Evolutionary conservation across 2,797 vertebrate genomes (phyloP), one percentile per base, ranked within the genome.

Genomic region (Peromyscus eremicus): DNA sequence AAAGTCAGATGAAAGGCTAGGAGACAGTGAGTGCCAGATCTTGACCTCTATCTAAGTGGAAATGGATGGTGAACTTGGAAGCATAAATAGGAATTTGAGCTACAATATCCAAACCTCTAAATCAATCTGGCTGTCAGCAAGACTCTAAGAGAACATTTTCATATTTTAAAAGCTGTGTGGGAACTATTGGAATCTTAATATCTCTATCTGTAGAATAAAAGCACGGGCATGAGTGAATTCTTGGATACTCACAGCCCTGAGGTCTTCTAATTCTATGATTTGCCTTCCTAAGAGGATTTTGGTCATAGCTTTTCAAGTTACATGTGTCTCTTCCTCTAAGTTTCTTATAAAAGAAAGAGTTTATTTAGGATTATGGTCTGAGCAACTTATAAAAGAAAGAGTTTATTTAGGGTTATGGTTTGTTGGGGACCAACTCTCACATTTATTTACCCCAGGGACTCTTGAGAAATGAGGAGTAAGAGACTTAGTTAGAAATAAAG

Each of bases 101-200:
- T 85, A 87, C 46, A 84, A 95, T 86, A 37, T 75, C 73, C 49
- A 60, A 57, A 77, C 12, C 86, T 96, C 90, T 92, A 95, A 94
- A 95, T 91, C 92, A 94, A 82, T 82, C 85, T 82, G 46, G 66
- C 55, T 88, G 32, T 79, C 94, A 92, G 77, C 73, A 95, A 96
- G 40, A 85, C 40, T 81, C 37, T 40, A 92, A 93, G 62, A 66
- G 60, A 92, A 79, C 84, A 82, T 88, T 85, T 87, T 60, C 64
- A 55, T 70, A 52, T 84, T 83, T 80, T 60, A 49, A 81, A 87
- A 94, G 75, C 55, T n/a, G 0, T 32, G 7, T 84, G 64, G 37
- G 77, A 94, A 83, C 34, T 37, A 82, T 87, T 37, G 79, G 27
- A 95, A 96, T 85, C 73, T 95, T 16, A 0, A 0, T 88, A 76